Conservation (phyloP, 2,888 invertebrate genomes). For the Hirtodrosophila confusa region DNA sequence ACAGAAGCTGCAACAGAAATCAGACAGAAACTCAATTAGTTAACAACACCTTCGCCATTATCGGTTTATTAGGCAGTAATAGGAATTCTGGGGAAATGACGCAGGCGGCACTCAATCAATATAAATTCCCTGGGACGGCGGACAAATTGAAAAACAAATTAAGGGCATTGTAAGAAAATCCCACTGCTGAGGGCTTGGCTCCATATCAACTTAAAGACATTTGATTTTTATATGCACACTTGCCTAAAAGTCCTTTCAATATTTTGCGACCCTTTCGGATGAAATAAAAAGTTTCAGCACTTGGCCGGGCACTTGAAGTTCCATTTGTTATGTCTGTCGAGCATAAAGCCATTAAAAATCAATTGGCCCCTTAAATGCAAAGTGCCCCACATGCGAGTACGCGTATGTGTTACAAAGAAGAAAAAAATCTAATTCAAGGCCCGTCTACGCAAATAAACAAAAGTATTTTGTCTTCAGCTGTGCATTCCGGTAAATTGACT, state of each 20-base stretch:
- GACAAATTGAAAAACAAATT: slow-evolving; percentile 32
- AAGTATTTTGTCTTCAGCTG: slow-evolving; percentile 40
- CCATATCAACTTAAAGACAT: neutral
- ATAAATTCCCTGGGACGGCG: slow-evolving; percentile 3
- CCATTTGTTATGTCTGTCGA: slow-evolving; percentile 53
- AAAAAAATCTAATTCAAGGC: slow-evolving; percentile 11
- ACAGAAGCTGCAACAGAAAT: slow-evolving; percentile 16
- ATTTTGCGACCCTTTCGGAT: slow-evolving; percentile 37
- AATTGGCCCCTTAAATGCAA: slow-evolving; percentile 64
- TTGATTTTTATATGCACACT: slow-evolving; percentile 14
- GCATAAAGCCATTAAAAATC: slow-evolving; percentile 70
- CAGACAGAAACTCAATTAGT: slow-evolving; percentile 55
- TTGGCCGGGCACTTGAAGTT: slow-evolving; percentile 22
- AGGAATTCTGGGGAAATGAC: slow-evolving; percentile 32
- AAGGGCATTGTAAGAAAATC: slow-evolving; percentile 6
- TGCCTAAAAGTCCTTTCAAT: slow-evolving; percentile 48
- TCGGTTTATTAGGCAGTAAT: slow-evolving; percentile 38
- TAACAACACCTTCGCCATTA: slow-evolving; percentile 31
- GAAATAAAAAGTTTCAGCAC: slow-evolving; percentile 6
- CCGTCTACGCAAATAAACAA: slow-evolving; percentile 41
- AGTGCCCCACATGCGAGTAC: slow-evolving; percentile 35
- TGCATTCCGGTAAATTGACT: slow-evolving; percentile 71
- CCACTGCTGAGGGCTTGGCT: neutral
- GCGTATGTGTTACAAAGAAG: slow-evolving; percentile 17
- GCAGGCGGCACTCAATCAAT: slow-evolving; percentile 16